Evolutionary conservation across 2,888 invertebrate species (phyloP).

Genomic region (Drosophila demipolita): DNA sequence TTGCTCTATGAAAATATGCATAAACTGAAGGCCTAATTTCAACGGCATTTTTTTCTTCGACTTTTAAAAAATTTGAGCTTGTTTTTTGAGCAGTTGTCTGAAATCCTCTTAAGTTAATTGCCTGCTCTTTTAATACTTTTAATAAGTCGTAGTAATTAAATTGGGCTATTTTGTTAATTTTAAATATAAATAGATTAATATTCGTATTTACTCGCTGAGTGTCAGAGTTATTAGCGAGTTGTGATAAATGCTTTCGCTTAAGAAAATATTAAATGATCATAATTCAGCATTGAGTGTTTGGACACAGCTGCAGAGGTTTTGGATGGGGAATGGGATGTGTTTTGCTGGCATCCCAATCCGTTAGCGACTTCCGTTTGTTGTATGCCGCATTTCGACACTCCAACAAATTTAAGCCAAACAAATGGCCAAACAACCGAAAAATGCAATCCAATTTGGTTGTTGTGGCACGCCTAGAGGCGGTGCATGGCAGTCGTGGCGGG

Average conservation of each 20-base stretch:
- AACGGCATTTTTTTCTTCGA: neutral
- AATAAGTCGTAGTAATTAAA: neutral
- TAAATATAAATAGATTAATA: neutral
- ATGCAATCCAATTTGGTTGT: conserved; percentile 47
- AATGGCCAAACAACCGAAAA: conserved; percentile 65
- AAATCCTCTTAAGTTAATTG: neutral
- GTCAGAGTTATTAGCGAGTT: conserved; percentile 34
- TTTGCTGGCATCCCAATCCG: conserved; percentile 55
- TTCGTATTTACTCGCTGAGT: conserved; percentile 17
- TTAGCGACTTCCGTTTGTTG: conserved; percentile 71
- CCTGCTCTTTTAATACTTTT: neutral
- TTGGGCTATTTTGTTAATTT: neutral
- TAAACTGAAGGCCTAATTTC: neutral
- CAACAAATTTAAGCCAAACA: conserved; percentile 68
- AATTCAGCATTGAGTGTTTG: conserved; percentile 46
- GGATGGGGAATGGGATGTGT: neutral
- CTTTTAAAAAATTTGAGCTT: neutral
- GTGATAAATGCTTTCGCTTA: conserved; percentile 29
- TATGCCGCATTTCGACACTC: conserved; percentile 59
- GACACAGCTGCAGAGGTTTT: conserved; percentile 37
- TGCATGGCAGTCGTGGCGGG: neutral
- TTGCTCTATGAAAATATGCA: neutral
- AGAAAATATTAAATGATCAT: conserved; percentile 38
- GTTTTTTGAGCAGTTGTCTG: too few species aligned
- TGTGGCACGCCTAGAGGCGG: conserved; percentile 24